A percentile compares a stretch with the other conserved stretches of the same genome.
phyloP scores from a whole-genome alignment of 1,140 invertebrate genomes.

The Cotesia vestalis region DNA sequence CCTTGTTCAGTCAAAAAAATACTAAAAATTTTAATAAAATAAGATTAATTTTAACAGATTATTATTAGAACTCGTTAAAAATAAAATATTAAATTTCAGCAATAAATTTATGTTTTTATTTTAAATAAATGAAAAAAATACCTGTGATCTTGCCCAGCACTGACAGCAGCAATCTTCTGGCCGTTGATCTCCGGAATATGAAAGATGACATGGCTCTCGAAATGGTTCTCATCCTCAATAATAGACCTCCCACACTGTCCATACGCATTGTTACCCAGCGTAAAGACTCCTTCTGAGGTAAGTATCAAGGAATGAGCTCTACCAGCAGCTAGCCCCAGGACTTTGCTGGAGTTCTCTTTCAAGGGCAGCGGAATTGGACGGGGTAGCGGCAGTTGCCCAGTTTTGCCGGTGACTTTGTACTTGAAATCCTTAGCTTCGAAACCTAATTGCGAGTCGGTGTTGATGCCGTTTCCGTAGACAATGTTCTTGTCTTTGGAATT shows the following conservation, averaged over 20 bases:
- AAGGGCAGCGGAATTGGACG: conserved; percentile 80
- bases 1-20: conserved; percentile 84
- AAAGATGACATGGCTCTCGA: conserved; percentile 72
- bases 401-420: conserved; percentile 11
- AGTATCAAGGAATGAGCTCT: conserved; percentile 86
- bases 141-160: conserved; percentile 87
- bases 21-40: conserved; percentile 47
- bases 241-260: conserved; percentile 92
- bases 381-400: conserved; percentile 79
- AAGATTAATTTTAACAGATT: too few relatives aligned
- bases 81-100: not conserved
- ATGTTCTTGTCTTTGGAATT: conserved; percentile 72
- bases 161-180: conserved; percentile 72
- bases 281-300: conserved; percentile 83
- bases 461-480: conserved; percentile 89
- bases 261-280: conserved; percentile 91
- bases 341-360: conserved; percentile 64
- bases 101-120: conserved; percentile 1
- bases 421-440: conserved; percentile 17
- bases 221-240: conserved; percentile 81
- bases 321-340: conserved; percentile 79
- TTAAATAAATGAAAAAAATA: conserved; percentile 48
- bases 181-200: conserved; percentile 73
- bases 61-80: too few relatives aligned
- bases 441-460: conserved; percentile 92